Percentiles rank a stretch among this genome's conserved stretches.
These are phyloP conservation scores for Idaea biselata DNA, from an alignment of 2,888 invertebrate genomes.

Conservation along the genomic window DNA sequence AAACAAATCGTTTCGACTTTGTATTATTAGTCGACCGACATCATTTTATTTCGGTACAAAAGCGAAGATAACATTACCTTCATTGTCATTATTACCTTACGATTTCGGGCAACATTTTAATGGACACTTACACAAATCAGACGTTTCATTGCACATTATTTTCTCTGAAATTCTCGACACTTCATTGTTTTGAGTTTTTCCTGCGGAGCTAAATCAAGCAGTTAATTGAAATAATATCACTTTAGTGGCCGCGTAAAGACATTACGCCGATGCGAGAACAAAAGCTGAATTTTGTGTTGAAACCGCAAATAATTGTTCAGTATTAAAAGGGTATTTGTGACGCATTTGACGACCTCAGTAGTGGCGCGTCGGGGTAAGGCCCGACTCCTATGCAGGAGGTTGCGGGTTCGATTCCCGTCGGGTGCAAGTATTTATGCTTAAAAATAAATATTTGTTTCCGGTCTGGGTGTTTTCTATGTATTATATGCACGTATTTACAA, in stretches of 20 bases:
- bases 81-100: slow-evolving; percentile 33
- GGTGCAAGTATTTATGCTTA: too few species aligned
- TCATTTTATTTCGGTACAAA: slow-evolving; percentile 24
- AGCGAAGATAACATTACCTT: slow-evolving; percentile 18
- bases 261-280: slow-evolving; percentile 65
- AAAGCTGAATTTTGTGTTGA: slow-evolving; percentile 71
- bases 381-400: too few species aligned
- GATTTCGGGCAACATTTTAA: slow-evolving; percentile 37
- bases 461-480: too few species aligned
- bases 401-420: too few species aligned
- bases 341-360: too few species aligned
- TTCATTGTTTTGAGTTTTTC: slow-evolving; percentile 76
- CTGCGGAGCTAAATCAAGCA: slow-evolving; percentile 65
- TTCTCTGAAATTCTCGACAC: slow-evolving; percentile 62
- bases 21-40: slow-evolving; percentile 19
- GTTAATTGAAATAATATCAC: slow-evolving; percentile 75
- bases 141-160: slow-evolving; percentile 67
- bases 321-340: slow-evolving; percentile 50
- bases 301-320: slow-evolving; percentile 69
- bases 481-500: too few species aligned
- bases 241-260: slow-evolving; percentile 71
- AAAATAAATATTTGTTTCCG: too few species aligned
- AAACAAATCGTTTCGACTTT: not conserved
- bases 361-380: too few species aligned
- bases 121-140: slow-evolving; percentile 56